These are phyloP conservation scores for Noctua comes DNA, from an alignment of 2,888 invertebrate genomes.

Conservation along the genomic window DNA sequence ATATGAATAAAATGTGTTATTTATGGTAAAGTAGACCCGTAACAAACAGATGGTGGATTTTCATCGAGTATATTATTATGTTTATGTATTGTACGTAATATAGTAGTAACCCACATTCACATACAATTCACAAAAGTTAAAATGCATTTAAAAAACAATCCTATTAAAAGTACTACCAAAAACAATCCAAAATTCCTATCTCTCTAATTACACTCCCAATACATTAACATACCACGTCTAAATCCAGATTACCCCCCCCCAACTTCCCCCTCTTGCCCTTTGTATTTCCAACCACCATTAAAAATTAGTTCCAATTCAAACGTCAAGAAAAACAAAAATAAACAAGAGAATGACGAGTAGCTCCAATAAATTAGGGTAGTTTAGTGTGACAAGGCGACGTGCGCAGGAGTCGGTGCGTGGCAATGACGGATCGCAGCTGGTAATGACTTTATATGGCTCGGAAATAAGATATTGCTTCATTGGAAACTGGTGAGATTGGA, in stretches of 20 bases:
- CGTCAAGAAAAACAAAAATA: slow-evolving; percentile 70
- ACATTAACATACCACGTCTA: slow-evolving; percentile 55
- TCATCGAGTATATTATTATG: too few relatives aligned
- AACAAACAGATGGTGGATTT: too few relatives aligned
- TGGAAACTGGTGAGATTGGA: slow-evolving; percentile 19
- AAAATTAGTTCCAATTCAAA: slow-evolving; percentile 68
- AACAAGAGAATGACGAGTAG: slow-evolving; percentile 71
- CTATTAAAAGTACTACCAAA: slow-evolving; percentile 3
- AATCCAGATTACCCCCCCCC: slow-evolving; percentile 18
- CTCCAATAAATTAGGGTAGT: slow-evolving; percentile 73
- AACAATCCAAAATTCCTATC: slow-evolving; percentile 23
- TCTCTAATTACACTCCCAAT: slow-evolving; percentile 33
- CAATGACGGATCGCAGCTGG: slow-evolving; percentile 59
- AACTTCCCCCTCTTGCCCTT: not conserved
- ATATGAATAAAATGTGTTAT: too few relatives aligned
- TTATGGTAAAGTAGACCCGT: too few relatives aligned
- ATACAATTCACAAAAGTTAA: not conserved
- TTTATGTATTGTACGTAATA: too few relatives aligned
- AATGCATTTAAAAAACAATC: not conserved
- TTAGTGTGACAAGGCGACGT: slow-evolving; percentile 63
- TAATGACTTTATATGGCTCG: slow-evolving; percentile 64
- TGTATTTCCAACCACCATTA: slow-evolving; percentile 53
- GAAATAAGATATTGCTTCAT: slow-evolving; percentile 51
- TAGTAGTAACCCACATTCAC: not conserved
- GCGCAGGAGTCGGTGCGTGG: slow-evolving; percentile 65